A percentile compares a stretch with the other conserved stretches of the same genome.
Conservation (phyloP, 2,113 vertebrate genomes). For the Bombycilla garrulus region DNA sequence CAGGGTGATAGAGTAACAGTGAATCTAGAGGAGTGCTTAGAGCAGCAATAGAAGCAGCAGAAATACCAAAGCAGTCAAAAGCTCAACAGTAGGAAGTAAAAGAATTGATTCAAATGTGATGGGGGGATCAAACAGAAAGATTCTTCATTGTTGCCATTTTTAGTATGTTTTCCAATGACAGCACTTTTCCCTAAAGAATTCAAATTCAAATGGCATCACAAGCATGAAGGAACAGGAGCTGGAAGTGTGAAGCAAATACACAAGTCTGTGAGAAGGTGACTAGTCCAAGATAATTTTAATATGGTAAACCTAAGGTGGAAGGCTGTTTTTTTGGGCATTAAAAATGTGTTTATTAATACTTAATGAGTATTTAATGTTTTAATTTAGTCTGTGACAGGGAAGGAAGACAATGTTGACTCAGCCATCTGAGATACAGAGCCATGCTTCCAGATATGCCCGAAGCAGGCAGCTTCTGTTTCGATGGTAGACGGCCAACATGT, state of each 20-base stretch:
- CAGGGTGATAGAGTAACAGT: not conserved
- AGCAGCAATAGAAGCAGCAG: not conserved
- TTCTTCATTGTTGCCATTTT: not conserved
- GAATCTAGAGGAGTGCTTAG: not conserved
- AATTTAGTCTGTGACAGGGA: not conserved
- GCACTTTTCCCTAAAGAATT: not conserved
- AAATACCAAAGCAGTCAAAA: not conserved
- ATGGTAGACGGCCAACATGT: not conserved
- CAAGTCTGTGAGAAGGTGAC: not conserved
- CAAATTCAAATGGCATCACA: not conserved
- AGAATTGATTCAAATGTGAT: not conserved
- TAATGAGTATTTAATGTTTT: not conserved
- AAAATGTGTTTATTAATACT: not conserved
- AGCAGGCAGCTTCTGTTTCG: not conserved
- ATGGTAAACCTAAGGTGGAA: not conserved
- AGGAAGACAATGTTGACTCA: not conserved
- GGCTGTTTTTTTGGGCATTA: not conserved
- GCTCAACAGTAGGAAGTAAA: not conserved
- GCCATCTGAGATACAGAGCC: not conserved
- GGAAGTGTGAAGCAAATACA: not conserved
- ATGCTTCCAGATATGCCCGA: not conserved
- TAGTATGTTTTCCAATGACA: not conserved
- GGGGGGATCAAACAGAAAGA: not conserved
- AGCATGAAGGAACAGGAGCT: not conserved
- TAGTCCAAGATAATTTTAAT: not conserved